These are phyloP conservation scores for Rhynchopsitta pachyrhyncha DNA, from an alignment of 2,113 vertebrate species.

Conservation along the genomic window DNA sequence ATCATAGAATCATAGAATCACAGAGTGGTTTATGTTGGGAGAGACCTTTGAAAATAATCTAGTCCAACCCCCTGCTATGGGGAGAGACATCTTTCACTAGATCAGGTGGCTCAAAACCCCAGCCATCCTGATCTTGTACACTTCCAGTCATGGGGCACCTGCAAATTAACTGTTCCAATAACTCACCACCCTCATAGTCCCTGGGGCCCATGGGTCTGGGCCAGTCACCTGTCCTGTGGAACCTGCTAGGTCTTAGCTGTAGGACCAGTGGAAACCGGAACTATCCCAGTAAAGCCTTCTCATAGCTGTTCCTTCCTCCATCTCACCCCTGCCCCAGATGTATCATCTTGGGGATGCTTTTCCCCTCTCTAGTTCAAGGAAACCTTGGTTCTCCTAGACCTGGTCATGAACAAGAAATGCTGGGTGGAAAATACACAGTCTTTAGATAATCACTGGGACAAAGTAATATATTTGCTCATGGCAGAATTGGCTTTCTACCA, in stretches of 20 bases:
- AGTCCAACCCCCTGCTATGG: neutral
- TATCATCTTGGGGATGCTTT: neutral
- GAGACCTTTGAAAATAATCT: neutral
- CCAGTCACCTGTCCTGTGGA: too few species aligned
- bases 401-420: neutral
- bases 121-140: neutral
- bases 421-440: neutral
- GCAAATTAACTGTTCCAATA: neutral
- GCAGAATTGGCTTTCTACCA: neutral
- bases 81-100: neutral
- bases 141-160: neutral
- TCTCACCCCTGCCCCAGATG: accelerated
- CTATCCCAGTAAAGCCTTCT: neutral
- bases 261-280: neutral
- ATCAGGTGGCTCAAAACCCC: neutral
- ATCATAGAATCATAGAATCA: neutral
- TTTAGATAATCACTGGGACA: neutral
- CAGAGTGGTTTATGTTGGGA: neutral
- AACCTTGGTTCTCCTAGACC: neutral
- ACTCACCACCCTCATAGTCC: neutral
- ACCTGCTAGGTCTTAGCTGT: neutral
- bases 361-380: neutral
- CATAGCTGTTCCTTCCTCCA: neutral
- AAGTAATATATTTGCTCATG: neutral
- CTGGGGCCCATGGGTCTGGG: neutral